A percentile compares a stretch with the other conserved stretches of the same genome.
phyloP scores from a whole-genome alignment of 1,140 invertebrate species.

The Sweltsa coloradensis region DNA sequence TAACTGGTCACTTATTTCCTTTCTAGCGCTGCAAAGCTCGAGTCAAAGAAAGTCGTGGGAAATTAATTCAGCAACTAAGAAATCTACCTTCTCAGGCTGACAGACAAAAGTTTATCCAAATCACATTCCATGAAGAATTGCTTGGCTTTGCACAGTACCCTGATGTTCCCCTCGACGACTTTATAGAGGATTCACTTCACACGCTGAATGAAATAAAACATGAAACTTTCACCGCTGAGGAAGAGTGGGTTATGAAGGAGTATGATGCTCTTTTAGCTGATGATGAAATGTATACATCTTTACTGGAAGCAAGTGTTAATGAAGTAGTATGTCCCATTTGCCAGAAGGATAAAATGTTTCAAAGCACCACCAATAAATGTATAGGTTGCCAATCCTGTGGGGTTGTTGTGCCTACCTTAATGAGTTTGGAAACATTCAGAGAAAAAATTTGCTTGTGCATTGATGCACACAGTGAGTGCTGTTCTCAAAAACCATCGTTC shows the following conservation, averaged over 20 bases:
- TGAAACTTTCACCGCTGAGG: constrained; percentile 14
- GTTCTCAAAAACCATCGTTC: too few relatives aligned
- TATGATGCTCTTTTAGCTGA: constrained; percentile 26
- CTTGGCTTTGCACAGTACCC: too few relatives aligned
- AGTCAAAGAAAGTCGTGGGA: constrained; percentile 27
- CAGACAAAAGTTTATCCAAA: neutral
- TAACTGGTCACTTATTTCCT: neutral
- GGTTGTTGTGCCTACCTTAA: too few relatives aligned
- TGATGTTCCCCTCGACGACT: too few relatives aligned
- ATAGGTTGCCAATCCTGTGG: too few relatives aligned
- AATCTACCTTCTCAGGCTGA: constrained; percentile 18
- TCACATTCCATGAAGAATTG: too few relatives aligned
- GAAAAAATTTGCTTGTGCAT: too few relatives aligned
- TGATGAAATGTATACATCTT: constrained; percentile 21
- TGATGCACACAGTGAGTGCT: too few relatives aligned
- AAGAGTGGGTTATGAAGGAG: constrained; percentile 30
- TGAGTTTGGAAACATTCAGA: too few relatives aligned
- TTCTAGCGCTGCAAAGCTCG: constrained; percentile 27
- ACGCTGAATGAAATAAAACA: constrained; percentile 4
- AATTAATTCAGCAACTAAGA: constrained; percentile 22
- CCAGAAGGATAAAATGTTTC: constrained; percentile 16
- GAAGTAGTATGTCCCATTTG: constrained; percentile 21
- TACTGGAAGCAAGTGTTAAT: constrained; percentile 15
- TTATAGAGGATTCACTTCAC: too few relatives aligned
- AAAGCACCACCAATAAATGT: too few relatives aligned